These are phyloP conservation scores for Dasypolia templi DNA, from an alignment of 2,888 invertebrate species.

Conservation along the genomic window DNA sequence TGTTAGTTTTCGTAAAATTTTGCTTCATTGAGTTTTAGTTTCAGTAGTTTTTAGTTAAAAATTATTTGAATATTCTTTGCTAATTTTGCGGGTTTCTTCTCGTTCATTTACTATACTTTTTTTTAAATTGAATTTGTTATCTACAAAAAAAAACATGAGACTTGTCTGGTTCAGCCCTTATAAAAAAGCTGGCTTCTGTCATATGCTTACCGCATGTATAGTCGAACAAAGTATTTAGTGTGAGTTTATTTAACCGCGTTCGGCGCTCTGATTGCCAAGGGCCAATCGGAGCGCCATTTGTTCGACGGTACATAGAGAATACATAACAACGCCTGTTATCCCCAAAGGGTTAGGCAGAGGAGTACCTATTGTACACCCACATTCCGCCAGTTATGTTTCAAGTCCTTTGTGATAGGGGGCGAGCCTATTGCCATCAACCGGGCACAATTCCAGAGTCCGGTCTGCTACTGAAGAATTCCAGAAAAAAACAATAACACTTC, in stretches of 20 bases:
- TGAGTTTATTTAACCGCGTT: too few relatives aligned
- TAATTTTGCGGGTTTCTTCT: background rate
- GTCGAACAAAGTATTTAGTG: too few relatives aligned
- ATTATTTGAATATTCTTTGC: background rate
- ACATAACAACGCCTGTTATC: too few relatives aligned
- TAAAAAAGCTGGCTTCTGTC: too few relatives aligned
- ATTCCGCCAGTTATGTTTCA: background rate
- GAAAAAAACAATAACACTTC: too few relatives aligned
- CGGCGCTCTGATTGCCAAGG: too few relatives aligned
- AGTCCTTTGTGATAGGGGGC: background rate
- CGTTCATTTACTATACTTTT: background rate
- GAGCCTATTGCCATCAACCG: background rate
- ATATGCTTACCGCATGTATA: too few relatives aligned
- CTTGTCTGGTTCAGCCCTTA: background rate
- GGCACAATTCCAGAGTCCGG: background rate
- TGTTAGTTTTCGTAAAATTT: background rate
- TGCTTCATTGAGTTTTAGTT: background rate
- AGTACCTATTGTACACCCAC: too few relatives aligned
- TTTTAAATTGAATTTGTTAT: background rate
- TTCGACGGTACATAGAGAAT: too few relatives aligned
- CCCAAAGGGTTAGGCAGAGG: too few relatives aligned
- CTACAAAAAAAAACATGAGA: too few relatives aligned
- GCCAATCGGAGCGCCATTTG: too few relatives aligned
- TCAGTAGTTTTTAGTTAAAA: background rate
- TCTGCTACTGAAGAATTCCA: background rate